Evolutionary conservation across 2,797 vertebrate species (phyloP).

Genomic region (Diplodus sargus): DNA sequence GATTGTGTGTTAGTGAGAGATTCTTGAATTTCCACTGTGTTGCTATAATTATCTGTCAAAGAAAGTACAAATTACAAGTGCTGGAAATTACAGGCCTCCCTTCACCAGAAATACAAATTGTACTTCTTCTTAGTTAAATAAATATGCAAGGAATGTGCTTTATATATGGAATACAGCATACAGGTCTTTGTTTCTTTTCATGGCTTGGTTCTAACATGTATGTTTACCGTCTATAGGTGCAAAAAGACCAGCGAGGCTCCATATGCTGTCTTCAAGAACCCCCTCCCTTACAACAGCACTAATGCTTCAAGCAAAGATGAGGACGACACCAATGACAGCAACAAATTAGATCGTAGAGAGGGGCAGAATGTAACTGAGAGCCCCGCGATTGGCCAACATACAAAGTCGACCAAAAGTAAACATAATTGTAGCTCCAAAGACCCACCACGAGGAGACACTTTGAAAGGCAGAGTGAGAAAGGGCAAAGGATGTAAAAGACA

Average conservation of each 20-base stretch:
- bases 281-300: conserved; percentile 78
- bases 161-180: no score
- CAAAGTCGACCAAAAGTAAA: conserved; percentile 45
- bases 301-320: conserved; percentile 25
- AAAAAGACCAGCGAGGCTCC: conserved; percentile 76
- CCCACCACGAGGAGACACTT: conserved; percentile 59
- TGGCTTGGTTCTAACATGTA: conserved; percentile 30
- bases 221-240: conserved; percentile 83
- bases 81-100: conserved; percentile 14
- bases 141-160: background rate
- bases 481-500: conserved; percentile 55
- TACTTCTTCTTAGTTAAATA: background rate
- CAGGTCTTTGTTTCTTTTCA: background rate
- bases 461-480: conserved; percentile 42
- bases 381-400: background rate
- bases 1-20: background rate
- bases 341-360: conserved; percentile 17
- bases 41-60: conserved; percentile 7
- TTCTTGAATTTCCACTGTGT: conserved; percentile 1
- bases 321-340: conserved; percentile 2
- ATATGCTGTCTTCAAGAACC: conserved; percentile 84
- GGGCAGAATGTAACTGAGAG: conserved; percentile 19
- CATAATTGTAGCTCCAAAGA: conserved; percentile 46
- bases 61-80: conserved; percentile 9
- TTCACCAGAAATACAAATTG: conserved; percentile 4